Base-by-base conservation (phyloP, 2,113 vertebrate genomes). In the Urocolius indicus region DNA sequence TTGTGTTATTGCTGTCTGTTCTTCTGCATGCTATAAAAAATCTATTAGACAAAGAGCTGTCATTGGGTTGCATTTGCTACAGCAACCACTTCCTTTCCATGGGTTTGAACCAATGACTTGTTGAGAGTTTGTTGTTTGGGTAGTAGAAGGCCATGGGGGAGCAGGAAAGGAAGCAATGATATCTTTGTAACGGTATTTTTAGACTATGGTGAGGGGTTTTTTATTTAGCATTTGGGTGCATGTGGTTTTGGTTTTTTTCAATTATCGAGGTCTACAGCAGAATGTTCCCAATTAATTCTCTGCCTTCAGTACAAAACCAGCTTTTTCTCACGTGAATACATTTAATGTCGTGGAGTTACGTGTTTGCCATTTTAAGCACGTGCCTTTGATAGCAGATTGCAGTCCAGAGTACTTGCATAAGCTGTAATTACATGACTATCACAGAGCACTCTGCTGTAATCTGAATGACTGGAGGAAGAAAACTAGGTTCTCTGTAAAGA, bases 161-260 rank as follows among this genome's bases (percentile, higher is more conserved):
- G 52, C 66, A 89, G 76, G 57, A 75, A 74, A 89, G 62, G 84
- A 87, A 84, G 71, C 16, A 7, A 17, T 8, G 58, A 27, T 79
- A 36, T 43, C 58, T 95, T 84, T 87, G 46, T 6, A 74, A 51
- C 22, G 52, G 36, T 92, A 74, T 85, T 95, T 94, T 95, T 93
- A 91, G 87, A 24, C 21, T 54, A 11, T 46, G 38, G 18, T 48
- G 41, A 55, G 30, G 13, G 23, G 24, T 15, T 19, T 34, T 21
- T 67, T 91, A 17, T 83, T 69, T 45, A 41, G 52, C 58, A 30
- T 63, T 43, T 77, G 8, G 38, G 19, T 15, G 27, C 6, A 1
- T 80, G 65, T 36, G 75, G 22, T 90, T 89, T 82, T 49, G 14
- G 43, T 6, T 67, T 82, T 61, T 84, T 72, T 72, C 74, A 71